phyloP scores from a whole-genome alignment of 1,140 invertebrate species.

The Anadara kagoshimensis region DNA sequence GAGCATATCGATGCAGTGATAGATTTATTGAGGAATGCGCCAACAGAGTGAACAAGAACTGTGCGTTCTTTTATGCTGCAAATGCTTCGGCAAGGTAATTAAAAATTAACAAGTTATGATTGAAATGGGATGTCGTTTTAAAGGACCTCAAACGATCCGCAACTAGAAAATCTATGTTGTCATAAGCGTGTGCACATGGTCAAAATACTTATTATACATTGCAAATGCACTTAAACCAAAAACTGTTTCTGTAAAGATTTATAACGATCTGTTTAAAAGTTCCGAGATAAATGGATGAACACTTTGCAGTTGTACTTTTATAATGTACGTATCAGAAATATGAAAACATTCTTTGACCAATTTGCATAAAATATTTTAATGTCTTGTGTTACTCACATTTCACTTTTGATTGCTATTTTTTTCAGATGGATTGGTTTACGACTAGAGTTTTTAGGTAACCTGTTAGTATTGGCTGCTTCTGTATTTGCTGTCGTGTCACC shows the following conservation, averaged over 20 bases:
- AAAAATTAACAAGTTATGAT: no score
- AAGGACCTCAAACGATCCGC: not conserved
- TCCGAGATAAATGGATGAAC: no score
- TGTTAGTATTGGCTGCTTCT: conserved; percentile 75
- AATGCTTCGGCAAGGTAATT: conserved; percentile 48
- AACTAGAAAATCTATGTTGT: no score
- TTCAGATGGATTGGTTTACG: conserved; percentile 91
- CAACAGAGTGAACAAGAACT: conserved; percentile 72
- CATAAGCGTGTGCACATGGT: not conserved
- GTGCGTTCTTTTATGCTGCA: conserved; percentile 59
- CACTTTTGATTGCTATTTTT: conserved; percentile 47
- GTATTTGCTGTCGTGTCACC: conserved; percentile 73
- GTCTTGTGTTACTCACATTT: no score
- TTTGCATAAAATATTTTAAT: no score
- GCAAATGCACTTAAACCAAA: no score
- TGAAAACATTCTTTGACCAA: no score
- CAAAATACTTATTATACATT: not conserved
- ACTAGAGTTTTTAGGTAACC: conserved; percentile 84
- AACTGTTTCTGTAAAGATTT: no score
- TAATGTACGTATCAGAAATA: no score
- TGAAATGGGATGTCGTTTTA: no score
- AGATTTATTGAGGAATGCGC: conserved; percentile 75
- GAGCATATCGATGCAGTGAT: conserved; percentile 75
- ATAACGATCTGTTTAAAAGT: no score
- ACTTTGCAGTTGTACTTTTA: no score